Evolutionary conservation across 2,113 vertebrate genomes (phyloP).

Genomic region (Accipiter virgatus): DNA sequence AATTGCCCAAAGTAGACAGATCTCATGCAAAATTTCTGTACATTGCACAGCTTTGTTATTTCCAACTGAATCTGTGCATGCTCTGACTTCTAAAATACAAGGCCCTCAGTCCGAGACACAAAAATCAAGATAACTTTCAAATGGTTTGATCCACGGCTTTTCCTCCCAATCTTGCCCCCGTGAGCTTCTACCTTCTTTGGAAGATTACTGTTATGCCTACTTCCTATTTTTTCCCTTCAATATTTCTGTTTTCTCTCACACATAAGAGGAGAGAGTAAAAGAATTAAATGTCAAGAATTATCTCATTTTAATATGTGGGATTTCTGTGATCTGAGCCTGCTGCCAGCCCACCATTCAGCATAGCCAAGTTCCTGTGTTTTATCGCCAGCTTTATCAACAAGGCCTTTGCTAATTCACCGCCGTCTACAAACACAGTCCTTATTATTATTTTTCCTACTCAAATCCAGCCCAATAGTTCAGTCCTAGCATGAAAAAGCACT

Average conservation of each 20-base stretch:
- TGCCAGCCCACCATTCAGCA: neutral
- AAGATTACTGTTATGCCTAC: neutral
- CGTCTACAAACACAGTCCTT: neutral
- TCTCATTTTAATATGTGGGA: neutral
- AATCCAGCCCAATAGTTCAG: neutral
- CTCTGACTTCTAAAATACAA: neutral
- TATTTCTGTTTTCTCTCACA: constrained; percentile 14
- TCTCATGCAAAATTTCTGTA: neutral
- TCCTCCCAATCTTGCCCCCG: neutral
- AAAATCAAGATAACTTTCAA: neutral
- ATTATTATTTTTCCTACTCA: neutral
- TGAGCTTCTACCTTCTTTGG: neutral
- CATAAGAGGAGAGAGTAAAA: constrained; percentile 10
- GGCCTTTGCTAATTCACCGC: neutral
- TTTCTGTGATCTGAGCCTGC: neutral
- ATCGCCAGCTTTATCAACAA: neutral
- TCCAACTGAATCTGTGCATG: neutral
- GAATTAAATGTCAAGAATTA: constrained; percentile 15
- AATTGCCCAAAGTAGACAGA: neutral
- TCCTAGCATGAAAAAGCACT: neutral
- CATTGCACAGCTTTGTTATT: neutral
- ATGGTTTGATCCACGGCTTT: neutral
- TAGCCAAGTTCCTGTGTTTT: neutral
- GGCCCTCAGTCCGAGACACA: neutral
- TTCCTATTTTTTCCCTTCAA: neutral